Base-by-base conservation (phyloP, 2,113 vertebrate species). In the Lota lota region DNA sequence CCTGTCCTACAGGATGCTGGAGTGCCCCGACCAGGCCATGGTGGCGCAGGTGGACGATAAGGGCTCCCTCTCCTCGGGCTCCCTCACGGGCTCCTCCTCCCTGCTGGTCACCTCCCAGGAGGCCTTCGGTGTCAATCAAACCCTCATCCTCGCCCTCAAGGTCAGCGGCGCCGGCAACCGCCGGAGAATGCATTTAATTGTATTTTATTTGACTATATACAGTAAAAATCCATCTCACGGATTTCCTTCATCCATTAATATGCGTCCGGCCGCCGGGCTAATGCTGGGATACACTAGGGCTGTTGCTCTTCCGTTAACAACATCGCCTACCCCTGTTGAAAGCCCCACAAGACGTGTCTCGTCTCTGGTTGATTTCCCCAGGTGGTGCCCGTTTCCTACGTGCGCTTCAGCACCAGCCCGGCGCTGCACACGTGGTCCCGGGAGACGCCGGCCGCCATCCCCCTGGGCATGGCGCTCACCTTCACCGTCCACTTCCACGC, bases 381-480 rank as follows among this genome's bases (percentile, higher is more conserved):
- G 97, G 97, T 99, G 62, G 88, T 92, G n/a, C 95, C 96, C 7
- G 89, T 99, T 64, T 95, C 96, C 0, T 99, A 98, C 64, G 78
- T 99, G 56, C 92, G 93, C 72, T 86, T 97, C 74, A 95, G 94
- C 66, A 93, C 92, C 81, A 92, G 88, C 73, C 95, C 95, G 0
- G n/a, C 86, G 12, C 84, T 97, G 53, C 79, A 93, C 70, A 93
- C 86, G 0, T 77, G 84, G 28, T 90, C 74, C 79, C 84, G 80
- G 66, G 94, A 96, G 66, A 68, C 75, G 0, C 79, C 94, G 66
- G 59, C 75, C 1, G 92, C 94, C 69, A 83, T 99, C 36, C 97
- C 97, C 0, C 77, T 99, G 83, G 97, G 97, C 18, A 79, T 90
- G 21, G 92, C 94, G 0, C 74, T 97, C 69, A 95, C 93, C 66